Percentiles rank a stretch among this genome's conserved stretches.
Conservation (phyloP, 1,140 invertebrate genomes). For the Armadillidium nasatum region DNA sequence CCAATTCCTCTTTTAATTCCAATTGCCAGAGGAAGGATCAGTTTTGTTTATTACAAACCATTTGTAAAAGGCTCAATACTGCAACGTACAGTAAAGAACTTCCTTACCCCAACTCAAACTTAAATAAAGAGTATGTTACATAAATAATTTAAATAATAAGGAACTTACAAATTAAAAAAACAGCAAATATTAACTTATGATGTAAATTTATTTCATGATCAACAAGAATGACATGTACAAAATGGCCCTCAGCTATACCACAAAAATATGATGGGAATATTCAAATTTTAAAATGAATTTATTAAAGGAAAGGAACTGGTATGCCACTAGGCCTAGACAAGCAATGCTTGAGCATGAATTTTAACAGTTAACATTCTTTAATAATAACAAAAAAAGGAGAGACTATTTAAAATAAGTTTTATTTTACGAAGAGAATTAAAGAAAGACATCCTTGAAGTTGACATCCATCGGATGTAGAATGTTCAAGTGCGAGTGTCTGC, state of each 20-base stretch:
- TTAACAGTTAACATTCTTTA: background rate
- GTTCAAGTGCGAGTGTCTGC: background rate
- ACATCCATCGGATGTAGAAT: conserved; percentile 12
- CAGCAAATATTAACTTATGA: background rate
- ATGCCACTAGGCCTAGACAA: conserved; percentile 1
- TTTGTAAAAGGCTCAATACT: too few species aligned
- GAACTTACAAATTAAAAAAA: too few species aligned
- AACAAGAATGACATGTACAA: conserved; percentile 11
- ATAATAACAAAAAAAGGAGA: background rate
- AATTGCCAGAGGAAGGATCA: too few species aligned
- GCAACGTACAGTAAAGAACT: too few species aligned
- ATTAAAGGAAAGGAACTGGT: background rate
- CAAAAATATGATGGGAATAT: background rate
- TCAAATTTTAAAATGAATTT: background rate
- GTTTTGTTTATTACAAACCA: too few species aligned
- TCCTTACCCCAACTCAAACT: too few species aligned
- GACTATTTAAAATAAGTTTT: background rate
- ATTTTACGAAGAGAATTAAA: background rate
- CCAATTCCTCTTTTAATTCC: too few species aligned
- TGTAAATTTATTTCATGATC: background rate
- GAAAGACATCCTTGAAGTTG: conserved; percentile 3
- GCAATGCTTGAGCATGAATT: conserved; percentile 4
- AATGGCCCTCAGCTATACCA: background rate
- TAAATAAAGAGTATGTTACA: too few species aligned
- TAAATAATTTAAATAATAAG: too few species aligned